These are phyloP conservation scores for Orussus abietinus DNA, from an alignment of 1,140 invertebrate genomes.

Conservation along the genomic window DNA sequence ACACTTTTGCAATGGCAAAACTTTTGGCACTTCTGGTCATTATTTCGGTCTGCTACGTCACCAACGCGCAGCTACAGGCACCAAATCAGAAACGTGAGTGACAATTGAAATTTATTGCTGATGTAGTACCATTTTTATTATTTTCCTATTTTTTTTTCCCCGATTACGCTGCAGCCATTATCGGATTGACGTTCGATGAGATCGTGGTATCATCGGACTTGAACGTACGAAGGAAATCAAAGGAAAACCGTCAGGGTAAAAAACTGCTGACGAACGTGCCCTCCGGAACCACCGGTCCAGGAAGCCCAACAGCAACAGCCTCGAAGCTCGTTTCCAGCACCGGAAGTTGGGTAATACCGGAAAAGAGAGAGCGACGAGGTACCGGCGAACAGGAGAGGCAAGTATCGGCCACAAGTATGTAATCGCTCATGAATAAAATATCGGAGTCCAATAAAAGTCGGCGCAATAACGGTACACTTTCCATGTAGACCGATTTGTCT, in stretches of 20 bases:
- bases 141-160: background rate
- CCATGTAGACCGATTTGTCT: too few species aligned
- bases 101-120: background rate
- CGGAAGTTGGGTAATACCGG: conserved; percentile 38
- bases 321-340: conserved; percentile 42
- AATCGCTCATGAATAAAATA: too few species aligned
- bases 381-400: too few species aligned
- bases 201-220: conserved; percentile 49
- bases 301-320: conserved; percentile 40
- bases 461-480: too few species aligned
- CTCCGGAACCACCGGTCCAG: conserved; percentile 41
- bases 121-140: background rate
- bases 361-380: conserved; percentile 38
- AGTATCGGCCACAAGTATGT: too few species aligned
- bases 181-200: conserved; percentile 48
- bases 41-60: conserved; percentile 30
- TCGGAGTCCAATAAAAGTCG: too few species aligned
- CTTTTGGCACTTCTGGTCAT: conserved; percentile 35
- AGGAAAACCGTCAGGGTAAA: conserved; percentile 50
- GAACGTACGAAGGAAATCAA: conserved; percentile 47
- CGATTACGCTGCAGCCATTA: conserved; percentile 28
- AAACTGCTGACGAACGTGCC: conserved; percentile 46
- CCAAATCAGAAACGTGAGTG: conserved; percentile 37
- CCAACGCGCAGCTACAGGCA: conserved; percentile 34
- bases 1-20: conserved; percentile 36